phyloP scores from a whole-genome alignment of 2,113 vertebrate species.

The Thomomys bottae region DNA sequence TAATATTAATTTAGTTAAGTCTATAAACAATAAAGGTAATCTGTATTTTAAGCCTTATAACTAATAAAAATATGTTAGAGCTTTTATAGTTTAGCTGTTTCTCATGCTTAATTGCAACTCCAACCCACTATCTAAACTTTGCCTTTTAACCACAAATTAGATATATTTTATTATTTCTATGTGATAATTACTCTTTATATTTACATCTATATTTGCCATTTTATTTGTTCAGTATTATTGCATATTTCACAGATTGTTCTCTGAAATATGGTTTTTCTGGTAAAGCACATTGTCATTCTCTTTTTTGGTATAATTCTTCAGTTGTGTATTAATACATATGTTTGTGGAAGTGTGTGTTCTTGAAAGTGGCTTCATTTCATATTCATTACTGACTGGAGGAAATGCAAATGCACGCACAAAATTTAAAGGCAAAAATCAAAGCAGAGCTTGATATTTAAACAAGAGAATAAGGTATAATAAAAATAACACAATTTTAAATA shows the following conservation, averaged over 20 bases:
- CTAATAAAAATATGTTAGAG: constrained; percentile 27
- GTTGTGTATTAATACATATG: constrained; percentile 1
- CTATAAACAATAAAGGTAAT: background rate
- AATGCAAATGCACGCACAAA: constrained; percentile 56
- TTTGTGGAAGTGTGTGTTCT: background rate
- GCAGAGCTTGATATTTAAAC: constrained; percentile 61
- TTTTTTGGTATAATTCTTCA: background rate
- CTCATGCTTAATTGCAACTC: background rate
- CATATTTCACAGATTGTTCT: background rate
- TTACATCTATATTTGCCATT: background rate
- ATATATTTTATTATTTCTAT: background rate
- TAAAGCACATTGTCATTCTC: background rate
- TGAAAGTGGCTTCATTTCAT: constrained; percentile 54
- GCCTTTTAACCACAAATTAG: constrained; percentile 7
- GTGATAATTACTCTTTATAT: background rate
- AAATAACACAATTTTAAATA: constrained; percentile 65
- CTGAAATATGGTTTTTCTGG: background rate
- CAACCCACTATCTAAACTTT: background rate
- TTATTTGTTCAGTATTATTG: constrained; percentile 7
- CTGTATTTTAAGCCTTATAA: background rate
- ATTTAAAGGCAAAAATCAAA: constrained; percentile 64
- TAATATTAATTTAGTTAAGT: background rate
- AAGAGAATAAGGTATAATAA: constrained; percentile 61
- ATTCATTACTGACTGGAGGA: constrained; percentile 39
- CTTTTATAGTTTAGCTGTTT: background rate